Conservation (phyloP, 2,888 invertebrate genomes). For the Thalpophila matura region DNA sequence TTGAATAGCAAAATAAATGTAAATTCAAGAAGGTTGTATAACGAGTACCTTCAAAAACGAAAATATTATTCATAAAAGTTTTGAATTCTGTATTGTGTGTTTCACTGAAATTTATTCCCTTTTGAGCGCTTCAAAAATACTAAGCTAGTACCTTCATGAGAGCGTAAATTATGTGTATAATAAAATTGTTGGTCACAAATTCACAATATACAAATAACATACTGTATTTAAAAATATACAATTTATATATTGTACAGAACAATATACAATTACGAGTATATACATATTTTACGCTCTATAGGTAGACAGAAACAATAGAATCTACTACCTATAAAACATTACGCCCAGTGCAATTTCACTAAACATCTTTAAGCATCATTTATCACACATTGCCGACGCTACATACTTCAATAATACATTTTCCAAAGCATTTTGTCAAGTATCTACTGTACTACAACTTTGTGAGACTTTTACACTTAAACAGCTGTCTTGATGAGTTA, state of each 20-base stretch:
- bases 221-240: no score
- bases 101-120: no score
- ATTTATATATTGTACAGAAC: no score
- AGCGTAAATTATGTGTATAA: no score
- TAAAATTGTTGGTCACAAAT: no score
- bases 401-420: conserved; percentile 1
- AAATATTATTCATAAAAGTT: not conserved
- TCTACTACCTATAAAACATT: not conserved
- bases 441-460: conserved; percentile 13
- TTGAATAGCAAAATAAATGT: not conserved
- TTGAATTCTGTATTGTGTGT: not conserved
- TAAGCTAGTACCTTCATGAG: no score
- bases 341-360: not conserved
- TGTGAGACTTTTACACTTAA: conserved; percentile 39
- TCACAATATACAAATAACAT: no score
- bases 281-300: no score
- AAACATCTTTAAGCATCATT: not conserved
- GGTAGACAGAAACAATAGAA: no score
- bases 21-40: not conserved
- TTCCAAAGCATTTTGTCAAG: conserved; percentile 15
- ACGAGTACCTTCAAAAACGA: not conserved
- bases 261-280: no score
- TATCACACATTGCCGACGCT: not conserved
- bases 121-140: no score
- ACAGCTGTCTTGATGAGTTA: conserved; percentile 14